phyloP scores from a whole-genome alignment of 2,113 vertebrate genomes.

The Capra hircus region DNA sequence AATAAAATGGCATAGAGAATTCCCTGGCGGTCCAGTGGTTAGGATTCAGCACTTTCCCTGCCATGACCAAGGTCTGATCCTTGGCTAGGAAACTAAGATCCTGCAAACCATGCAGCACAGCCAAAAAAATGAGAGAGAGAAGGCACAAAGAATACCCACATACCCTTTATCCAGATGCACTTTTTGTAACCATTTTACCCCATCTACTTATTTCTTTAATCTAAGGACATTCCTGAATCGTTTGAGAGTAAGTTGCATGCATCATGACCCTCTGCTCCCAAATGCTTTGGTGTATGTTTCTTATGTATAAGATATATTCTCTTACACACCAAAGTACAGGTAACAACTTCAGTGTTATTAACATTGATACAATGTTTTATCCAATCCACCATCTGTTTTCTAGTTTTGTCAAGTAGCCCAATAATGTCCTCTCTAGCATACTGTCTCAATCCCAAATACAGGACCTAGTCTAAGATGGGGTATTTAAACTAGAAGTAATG shows the following conservation, averaged over 20 bases:
- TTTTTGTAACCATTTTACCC: background rate
- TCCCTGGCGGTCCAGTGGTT: background rate
- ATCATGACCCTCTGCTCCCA: background rate
- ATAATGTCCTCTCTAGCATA: background rate
- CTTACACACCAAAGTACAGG: background rate
- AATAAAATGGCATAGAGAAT: background rate
- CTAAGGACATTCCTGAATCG: background rate
- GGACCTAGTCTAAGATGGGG: background rate
- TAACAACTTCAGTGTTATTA: background rate
- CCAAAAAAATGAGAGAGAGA: background rate
- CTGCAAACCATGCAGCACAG: background rate
- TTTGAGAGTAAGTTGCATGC: background rate
- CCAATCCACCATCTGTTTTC: background rate
- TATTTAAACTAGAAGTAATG: background rate
- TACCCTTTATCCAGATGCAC: background rate
- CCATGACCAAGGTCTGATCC: background rate
- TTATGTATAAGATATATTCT: background rate
- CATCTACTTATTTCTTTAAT: background rate
- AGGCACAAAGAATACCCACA: background rate
- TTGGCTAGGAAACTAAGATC: background rate
- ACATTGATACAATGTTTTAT: background rate
- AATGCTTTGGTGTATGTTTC: background rate
- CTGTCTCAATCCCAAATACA: background rate
- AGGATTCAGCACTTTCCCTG: background rate
- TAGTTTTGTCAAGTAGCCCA: background rate